A percentile compares a stretch with the other conserved stretches of the same genome.
Conservation (phyloP, 2,888 invertebrate species). For the Chirona hameri region DNA sequence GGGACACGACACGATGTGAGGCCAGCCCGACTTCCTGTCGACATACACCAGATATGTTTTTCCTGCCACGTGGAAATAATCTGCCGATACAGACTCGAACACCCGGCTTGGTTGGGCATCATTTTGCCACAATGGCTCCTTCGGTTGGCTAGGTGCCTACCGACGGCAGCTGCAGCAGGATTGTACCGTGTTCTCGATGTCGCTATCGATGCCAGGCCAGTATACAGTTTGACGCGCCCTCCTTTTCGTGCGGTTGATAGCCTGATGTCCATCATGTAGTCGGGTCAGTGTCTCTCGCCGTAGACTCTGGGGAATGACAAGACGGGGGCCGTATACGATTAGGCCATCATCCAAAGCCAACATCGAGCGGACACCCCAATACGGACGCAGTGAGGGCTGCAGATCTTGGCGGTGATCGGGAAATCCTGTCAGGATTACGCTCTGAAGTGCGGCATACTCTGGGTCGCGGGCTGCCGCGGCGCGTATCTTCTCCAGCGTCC, state of each 20-base stretch:
- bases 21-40: slow-evolving; percentile 32
- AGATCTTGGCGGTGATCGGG: background rate
- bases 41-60: slow-evolving; percentile 11
- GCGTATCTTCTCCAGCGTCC: background rate
- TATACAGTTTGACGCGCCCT: slow-evolving; percentile 34
- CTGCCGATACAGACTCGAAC: background rate
- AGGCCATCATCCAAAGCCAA: slow-evolving; percentile 34
- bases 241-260: slow-evolving; percentile 36
- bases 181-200: slow-evolving; percentile 33
- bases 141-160: background rate
- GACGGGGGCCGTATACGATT: slow-evolving; percentile 36
- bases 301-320: slow-evolving; percentile 35
- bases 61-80: too few species aligned
- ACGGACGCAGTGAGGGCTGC: background rate
- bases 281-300: slow-evolving; percentile 32
- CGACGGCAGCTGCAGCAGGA: background rate
- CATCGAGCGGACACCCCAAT: slow-evolving; percentile 23
- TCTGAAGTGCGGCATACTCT: background rate
- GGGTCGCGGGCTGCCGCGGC: background rate
- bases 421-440: background rate
- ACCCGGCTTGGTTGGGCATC: slow-evolving; percentile 28
- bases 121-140: slow-evolving; percentile 22
- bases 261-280: slow-evolving; percentile 37
- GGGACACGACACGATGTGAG: background rate
- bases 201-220: slow-evolving; percentile 37